A percentile compares a stretch with the other conserved stretches of the same genome.
Evolutionary conservation across 1,140 invertebrate species (phyloP).

Genomic region (Solen grandis): DNA sequence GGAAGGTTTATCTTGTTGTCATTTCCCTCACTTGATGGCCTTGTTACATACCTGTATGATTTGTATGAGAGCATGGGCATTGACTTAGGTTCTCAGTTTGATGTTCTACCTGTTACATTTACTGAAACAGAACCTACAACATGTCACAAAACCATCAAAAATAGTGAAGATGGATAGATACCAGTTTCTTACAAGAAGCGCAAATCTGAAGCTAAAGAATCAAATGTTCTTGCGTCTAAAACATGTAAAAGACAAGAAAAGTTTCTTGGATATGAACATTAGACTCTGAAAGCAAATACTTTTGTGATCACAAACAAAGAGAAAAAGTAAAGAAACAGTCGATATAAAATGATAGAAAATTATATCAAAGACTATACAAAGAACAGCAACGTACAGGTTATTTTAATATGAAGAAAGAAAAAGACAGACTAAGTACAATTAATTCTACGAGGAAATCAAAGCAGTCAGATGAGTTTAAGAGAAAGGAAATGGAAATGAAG

Average conservation of each 20-base stretch:
- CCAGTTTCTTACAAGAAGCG: no score
- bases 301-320: background rate
- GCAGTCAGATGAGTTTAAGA: background rate
- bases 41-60: background rate
- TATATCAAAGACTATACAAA: conserved; percentile 2
- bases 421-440: background rate
- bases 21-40: background rate
- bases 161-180: no score
- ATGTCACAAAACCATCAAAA: no score
- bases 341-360: background rate
- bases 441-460: conserved; percentile 18
- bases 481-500: conserved; percentile 4
- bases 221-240: background rate
- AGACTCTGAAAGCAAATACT: background rate
- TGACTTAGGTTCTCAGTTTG: background rate
- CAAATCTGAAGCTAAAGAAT: background rate
- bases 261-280: background rate
- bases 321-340: background rate
- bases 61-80: background rate
- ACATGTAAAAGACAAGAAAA: background rate
- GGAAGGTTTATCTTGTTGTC: background rate
- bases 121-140: background rate
- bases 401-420: background rate
- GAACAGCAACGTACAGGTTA: background rate
- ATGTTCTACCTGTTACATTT: background rate